These are phyloP conservation scores for Chaetops frenatus DNA, from an alignment of 2,113 vertebrate genomes.

Conservation along the genomic window DNA sequence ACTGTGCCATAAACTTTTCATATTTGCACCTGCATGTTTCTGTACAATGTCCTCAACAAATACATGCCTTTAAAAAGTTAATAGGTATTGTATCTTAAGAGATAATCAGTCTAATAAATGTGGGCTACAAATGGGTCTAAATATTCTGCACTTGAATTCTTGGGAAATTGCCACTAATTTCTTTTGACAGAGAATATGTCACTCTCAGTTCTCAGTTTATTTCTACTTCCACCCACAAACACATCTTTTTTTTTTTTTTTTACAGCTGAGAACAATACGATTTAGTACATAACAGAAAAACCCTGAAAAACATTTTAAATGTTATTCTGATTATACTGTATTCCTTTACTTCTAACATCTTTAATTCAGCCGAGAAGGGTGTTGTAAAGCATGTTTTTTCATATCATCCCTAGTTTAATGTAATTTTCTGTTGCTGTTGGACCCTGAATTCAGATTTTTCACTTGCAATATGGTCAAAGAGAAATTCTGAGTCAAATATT, in stretches of 20 bases:
- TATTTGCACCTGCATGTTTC: background rate
- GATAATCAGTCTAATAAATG: background rate
- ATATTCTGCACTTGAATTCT: background rate
- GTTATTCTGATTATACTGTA: background rate
- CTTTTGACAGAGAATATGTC: background rate
- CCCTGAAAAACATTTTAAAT: rapidly evolving
- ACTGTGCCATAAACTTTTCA: background rate
- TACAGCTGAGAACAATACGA: background rate
- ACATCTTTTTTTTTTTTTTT: background rate
- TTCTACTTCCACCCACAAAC: background rate
- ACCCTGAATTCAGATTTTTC: background rate
- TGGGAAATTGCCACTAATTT: background rate
- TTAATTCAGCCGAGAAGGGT: rapidly evolving
- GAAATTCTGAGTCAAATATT: background rate
- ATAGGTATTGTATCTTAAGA: background rate
- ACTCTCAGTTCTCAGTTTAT: background rate
- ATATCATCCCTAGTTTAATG: background rate
- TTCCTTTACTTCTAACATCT: background rate
- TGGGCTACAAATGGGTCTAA: background rate
- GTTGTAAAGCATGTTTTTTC: background rate
- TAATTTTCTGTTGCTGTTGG: background rate
- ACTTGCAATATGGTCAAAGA: background rate
- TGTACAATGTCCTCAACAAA: background rate
- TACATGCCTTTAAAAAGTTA: background rate
- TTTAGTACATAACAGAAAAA: background rate